Base-by-base conservation (phyloP, 2,888 invertebrate species). In the Drosophila merina region DNA sequence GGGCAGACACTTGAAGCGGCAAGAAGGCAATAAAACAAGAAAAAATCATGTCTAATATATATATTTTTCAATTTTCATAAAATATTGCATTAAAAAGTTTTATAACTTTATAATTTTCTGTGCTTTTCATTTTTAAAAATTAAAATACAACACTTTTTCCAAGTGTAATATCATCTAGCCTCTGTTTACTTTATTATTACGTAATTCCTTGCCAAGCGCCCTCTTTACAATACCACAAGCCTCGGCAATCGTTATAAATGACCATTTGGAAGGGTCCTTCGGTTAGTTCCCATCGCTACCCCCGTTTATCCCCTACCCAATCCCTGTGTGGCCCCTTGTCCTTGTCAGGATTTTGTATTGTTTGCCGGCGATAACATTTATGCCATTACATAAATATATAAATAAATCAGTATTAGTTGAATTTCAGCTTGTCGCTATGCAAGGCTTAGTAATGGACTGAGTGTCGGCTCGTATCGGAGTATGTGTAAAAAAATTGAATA, bases 331-430 rank as follows among this genome's bases (percentile, higher is more conserved):
- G 31, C 63, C 70, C 71, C 71, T 80, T 48, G 72, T 64, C 56
- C 38, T 63, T 75, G 76, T 75, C 57, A 63, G 50, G 57, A 56
- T 76, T 68, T 66, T 73, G 64, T 66, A 66, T 72, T 84, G 86
- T 88, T 64, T 64, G 74, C 70, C 48, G 64, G 75, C 85, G 84
- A 85, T 85, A 85, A 81, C 85, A 88, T 86, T 88, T 84, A 75
- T 79, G 83, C 77, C 82, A 78, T 84, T 81, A 86, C 70, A 75
- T 81, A 88, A 84, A 86, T 86, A 76, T 75, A 83, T 64, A 72
- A 70, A 76, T 85, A 85, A 88, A 85, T 85, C 84, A 88, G 88
- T 82, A 88, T 85, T 84, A 77, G 74, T 75, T 60, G 67, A 74
- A 75, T 55, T 75, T 67, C 60, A 52, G 63, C 63, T 52, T 60